A percentile compares a stretch with the other conserved stretches of the same genome.
These are phyloP conservation scores for Ectemnius cavifrons DNA, from an alignment of 2,888 invertebrate species.

Conservation along the genomic window DNA sequence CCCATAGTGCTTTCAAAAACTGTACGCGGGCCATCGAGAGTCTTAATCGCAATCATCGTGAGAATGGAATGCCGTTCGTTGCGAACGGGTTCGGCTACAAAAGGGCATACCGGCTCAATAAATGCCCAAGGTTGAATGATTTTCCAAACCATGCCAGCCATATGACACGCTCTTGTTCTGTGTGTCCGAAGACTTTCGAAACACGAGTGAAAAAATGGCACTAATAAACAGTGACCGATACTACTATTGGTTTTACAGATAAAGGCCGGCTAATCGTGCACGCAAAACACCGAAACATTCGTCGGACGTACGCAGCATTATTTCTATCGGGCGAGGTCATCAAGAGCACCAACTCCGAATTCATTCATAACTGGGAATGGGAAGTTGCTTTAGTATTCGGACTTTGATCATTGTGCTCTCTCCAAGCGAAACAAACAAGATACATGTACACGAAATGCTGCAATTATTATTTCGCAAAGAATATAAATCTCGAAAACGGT, in stretches of 20 bases:
- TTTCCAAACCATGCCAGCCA: slow-evolving; percentile 48
- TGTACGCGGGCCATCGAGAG: slow-evolving; percentile 26
- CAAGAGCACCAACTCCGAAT: slow-evolving; percentile 42
- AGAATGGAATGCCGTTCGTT: slow-evolving; percentile 61
- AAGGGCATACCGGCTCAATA: slow-evolving; percentile 60
- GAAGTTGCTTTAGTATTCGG: too few relatives aligned
- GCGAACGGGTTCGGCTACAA: slow-evolving; percentile 60
- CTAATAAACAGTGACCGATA: background rate
- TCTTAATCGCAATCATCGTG: slow-evolving; percentile 59
- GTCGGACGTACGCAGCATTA: slow-evolving; percentile 40
- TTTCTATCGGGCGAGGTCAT: slow-evolving; percentile 48
- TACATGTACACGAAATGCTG: too few relatives aligned
- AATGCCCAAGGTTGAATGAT: slow-evolving; percentile 57
- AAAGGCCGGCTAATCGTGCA: slow-evolving; percentile 33
- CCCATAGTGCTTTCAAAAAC: slow-evolving; percentile 29
- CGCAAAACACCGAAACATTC: slow-evolving; percentile 32
- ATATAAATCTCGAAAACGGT: too few relatives aligned
- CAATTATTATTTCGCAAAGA: too few relatives aligned
- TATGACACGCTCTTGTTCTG: slow-evolving; percentile 8
- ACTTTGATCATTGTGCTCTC: too few relatives aligned
- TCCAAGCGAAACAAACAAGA: too few relatives aligned
- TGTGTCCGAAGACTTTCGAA: background rate
- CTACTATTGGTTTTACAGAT: too few relatives aligned
- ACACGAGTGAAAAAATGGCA: background rate
- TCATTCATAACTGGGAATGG: slow-evolving; percentile 53